phyloP scores from a whole-genome alignment of 2,888 invertebrate genomes.

The Rhagium mordax region DNA sequence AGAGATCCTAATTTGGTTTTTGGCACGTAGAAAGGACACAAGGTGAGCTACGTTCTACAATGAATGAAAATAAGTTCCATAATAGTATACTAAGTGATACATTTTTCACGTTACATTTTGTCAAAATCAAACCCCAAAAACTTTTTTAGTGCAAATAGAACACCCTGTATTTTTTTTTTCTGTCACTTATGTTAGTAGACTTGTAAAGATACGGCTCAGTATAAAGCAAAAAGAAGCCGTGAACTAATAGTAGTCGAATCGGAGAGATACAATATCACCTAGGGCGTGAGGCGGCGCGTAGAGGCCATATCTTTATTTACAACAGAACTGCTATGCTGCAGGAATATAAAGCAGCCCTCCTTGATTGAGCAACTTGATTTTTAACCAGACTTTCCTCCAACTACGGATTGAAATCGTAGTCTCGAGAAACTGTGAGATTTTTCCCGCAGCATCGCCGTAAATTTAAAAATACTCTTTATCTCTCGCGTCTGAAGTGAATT shows the following conservation, averaged over 20 bases:
- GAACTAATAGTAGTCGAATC: conserved; percentile 43
- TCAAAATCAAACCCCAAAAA: too few relatives aligned
- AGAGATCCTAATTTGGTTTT: too few relatives aligned
- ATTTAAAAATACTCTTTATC: conserved; percentile 53
- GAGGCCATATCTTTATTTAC: conserved; percentile 71
- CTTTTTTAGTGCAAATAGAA: too few relatives aligned
- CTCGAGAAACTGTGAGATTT: conserved; percentile 62
- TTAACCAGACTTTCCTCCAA: conserved; percentile 66
- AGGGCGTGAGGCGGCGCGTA: conserved; percentile 53
- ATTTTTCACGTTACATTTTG: too few relatives aligned
- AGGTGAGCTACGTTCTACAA: too few relatives aligned
- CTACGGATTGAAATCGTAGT: conserved; percentile 66
- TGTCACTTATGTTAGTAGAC: background rate
- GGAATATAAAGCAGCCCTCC: conserved; percentile 68
- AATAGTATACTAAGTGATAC: too few relatives aligned
- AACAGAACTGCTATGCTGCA: conserved; percentile 63
- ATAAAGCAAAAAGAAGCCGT: background rate
- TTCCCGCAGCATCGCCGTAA: conserved; percentile 56
- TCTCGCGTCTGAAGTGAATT: conserved; percentile 43
- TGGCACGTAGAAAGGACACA: too few relatives aligned
- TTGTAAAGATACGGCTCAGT: background rate
- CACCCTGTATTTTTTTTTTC: background rate
- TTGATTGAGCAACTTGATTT: conserved; percentile 72
- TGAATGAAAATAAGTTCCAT: too few relatives aligned
- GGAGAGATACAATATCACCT: conserved; percentile 45